Percentiles rank a stretch among this genome's conserved stretches.
Conservation (phyloP, 2,797 vertebrate genomes). For the Pseudotriccus pelzelni region DNA sequence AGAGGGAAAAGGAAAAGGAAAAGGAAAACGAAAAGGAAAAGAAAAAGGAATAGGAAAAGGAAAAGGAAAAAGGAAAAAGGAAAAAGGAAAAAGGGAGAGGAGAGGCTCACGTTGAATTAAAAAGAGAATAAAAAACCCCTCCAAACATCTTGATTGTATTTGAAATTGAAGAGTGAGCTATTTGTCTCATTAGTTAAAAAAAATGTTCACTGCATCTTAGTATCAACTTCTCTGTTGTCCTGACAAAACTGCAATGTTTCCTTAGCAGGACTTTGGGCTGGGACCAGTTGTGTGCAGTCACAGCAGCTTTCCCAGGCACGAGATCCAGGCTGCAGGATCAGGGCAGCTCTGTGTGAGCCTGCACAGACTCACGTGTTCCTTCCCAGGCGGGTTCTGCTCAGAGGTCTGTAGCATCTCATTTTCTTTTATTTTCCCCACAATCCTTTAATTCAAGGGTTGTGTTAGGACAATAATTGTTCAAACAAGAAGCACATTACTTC, state of each 20-base stretch:
- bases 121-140: neutral
- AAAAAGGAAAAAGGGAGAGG: no score
- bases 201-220: neutral
- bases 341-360: neutral
- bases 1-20: neutral
- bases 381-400: neutral
- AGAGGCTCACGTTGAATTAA: neutral
- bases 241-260: neutral
- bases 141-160: neutral
- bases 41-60: no score
- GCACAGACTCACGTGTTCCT: neutral
- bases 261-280: neutral
- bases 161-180: neutral
- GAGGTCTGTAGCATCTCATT: neutral
- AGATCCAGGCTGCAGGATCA: neutral
- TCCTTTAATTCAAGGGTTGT: constrained; percentile 42
- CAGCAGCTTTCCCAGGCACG: neutral
- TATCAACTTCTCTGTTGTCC: neutral
- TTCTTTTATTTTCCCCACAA: neutral
- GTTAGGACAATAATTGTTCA: constrained; percentile 45
- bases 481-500: constrained; percentile 24
- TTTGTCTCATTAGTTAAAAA: neutral
- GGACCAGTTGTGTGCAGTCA: neutral
- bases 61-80: no score
- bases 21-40: neutral